Conservation (phyloP, 2,113 vertebrate genomes). For the Macroglossus sobrinus region DNA sequence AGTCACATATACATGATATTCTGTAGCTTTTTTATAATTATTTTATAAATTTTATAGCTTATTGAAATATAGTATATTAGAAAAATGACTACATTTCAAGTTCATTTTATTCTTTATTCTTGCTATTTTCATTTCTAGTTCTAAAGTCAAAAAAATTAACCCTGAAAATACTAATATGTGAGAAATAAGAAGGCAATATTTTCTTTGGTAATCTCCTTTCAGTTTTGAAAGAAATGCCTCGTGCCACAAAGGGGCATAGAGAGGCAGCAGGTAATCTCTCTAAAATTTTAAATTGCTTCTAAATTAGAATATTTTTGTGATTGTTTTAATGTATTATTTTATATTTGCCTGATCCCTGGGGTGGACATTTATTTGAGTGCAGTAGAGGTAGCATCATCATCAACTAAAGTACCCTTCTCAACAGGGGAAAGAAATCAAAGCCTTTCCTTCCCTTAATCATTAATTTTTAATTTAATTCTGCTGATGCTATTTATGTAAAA, state of each 20-base stretch:
- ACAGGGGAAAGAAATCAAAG: constrained; percentile 57
- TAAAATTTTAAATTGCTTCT: constrained; percentile 34
- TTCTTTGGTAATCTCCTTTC: neutral
- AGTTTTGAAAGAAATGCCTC: neutral
- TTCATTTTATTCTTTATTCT: constrained; percentile 23
- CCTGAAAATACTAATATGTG: neutral
- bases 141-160: neutral
- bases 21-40: neutral
- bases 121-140: neutral
- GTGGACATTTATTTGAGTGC: constrained; percentile 29
- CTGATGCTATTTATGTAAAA: constrained; percentile 39
- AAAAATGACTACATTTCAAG: neutral
- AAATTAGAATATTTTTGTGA: constrained; percentile 44
- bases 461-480: constrained; percentile 57
- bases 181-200: constrained; percentile 30
- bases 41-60: neutral
- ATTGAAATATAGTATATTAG: neutral
- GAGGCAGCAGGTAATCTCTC: constrained; percentile 35
- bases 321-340: constrained; percentile 47
- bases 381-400: neutral
- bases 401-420: constrained; percentile 49
- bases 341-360: constrained; percentile 38
- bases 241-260: neutral
- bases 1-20: neutral
- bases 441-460: constrained; percentile 45